Percentiles rank a stretch among this genome's conserved stretches.
Conservation (phyloP, 2,888 invertebrate genomes). For the Amitus sp. region DNA sequence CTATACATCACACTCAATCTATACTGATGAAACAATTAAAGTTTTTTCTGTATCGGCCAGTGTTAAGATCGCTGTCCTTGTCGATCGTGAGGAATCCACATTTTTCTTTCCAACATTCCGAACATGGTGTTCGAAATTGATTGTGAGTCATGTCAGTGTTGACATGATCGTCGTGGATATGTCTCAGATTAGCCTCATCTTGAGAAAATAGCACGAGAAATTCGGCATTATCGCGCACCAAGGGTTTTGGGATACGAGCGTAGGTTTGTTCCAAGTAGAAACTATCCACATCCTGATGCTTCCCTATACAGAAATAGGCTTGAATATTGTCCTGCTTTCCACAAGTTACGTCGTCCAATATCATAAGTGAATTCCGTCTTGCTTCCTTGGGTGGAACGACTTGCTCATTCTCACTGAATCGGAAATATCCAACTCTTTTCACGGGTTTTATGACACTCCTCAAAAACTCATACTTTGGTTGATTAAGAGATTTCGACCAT, state of each 20-base stretch:
- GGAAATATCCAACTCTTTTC: slow-evolving; percentile 17
- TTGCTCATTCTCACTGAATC: slow-evolving; percentile 11
- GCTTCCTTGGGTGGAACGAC: background rate
- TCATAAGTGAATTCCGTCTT: slow-evolving; percentile 44
- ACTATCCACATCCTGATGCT: slow-evolving; percentile 48
- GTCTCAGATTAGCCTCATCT: slow-evolving; percentile 17
- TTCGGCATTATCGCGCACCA: slow-evolving; percentile 17
- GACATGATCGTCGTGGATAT: slow-evolving; percentile 31
- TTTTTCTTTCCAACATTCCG: slow-evolving; percentile 29
- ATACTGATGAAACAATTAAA: slow-evolving; percentile 16
- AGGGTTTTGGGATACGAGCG: slow-evolving; percentile 23
- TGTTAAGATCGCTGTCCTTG: slow-evolving; percentile 22
- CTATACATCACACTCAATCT: background rate
- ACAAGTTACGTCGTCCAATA: slow-evolving; percentile 60
- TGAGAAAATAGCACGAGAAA: slow-evolving; percentile 15
- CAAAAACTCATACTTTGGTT: slow-evolving; percentile 49
- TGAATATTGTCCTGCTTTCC: slow-evolving; percentile 40
- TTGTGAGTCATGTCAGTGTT: slow-evolving; percentile 35
- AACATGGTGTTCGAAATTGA: slow-evolving; percentile 36
- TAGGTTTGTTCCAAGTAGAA: slow-evolving; percentile 53
- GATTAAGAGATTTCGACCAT: slow-evolving; percentile 51
- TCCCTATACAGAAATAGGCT: slow-evolving; percentile 40
- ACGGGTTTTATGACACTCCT: slow-evolving; percentile 38
- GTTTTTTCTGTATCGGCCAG: slow-evolving; percentile 23
- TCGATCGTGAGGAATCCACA: slow-evolving; percentile 29